Evolutionary conservation across 2,888 invertebrate species (phyloP).

Genomic region (Odontocolon sp.): DNA sequence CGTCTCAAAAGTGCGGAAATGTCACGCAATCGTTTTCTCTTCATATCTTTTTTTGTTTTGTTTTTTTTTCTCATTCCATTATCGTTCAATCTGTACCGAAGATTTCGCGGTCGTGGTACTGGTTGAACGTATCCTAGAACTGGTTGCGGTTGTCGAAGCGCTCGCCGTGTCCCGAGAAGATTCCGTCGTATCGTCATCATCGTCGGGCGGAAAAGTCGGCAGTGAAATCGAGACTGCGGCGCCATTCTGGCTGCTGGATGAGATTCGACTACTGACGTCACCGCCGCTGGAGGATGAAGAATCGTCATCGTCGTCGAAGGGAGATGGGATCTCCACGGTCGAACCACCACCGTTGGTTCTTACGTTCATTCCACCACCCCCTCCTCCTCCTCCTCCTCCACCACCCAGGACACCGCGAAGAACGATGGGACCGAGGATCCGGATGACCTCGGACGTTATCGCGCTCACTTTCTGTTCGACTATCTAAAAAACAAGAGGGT

Average conservation of each 20-base stretch:
- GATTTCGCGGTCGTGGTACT: conserved; percentile 59
- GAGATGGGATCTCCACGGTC: conserved; percentile 79
- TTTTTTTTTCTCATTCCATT: neutral
- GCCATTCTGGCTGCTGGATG: conserved; percentile 74
- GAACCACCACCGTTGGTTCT: conserved; percentile 72
- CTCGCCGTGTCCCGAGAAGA: conserved; percentile 51
- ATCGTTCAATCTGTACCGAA: conserved; percentile 47
- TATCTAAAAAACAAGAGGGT: conserved; percentile 83
- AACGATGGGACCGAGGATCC: conserved; percentile 89
- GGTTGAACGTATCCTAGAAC: conserved; percentile 59
- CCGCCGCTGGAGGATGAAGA: conserved; percentile 69
- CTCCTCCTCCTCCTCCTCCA: conserved; percentile 71
- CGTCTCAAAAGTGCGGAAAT: conserved; percentile 68
- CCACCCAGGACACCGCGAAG: conserved; percentile 84
- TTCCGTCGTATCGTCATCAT: conserved; percentile 78
- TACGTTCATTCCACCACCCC: conserved; percentile 75
- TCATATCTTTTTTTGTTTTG: neutral
- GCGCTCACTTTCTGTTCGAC: conserved; percentile 90
- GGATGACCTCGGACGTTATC: conserved; percentile 87
- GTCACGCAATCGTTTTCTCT: neutral
- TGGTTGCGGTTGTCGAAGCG: conserved; percentile 61
- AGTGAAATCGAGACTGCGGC: conserved; percentile 85
- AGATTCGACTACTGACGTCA: too few species aligned
- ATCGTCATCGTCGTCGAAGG: conserved; percentile 80
- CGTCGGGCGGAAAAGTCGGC: conserved; percentile 87